Conservation (phyloP, 2,888 invertebrate genomes). For the Alloplasta piceator region DNA sequence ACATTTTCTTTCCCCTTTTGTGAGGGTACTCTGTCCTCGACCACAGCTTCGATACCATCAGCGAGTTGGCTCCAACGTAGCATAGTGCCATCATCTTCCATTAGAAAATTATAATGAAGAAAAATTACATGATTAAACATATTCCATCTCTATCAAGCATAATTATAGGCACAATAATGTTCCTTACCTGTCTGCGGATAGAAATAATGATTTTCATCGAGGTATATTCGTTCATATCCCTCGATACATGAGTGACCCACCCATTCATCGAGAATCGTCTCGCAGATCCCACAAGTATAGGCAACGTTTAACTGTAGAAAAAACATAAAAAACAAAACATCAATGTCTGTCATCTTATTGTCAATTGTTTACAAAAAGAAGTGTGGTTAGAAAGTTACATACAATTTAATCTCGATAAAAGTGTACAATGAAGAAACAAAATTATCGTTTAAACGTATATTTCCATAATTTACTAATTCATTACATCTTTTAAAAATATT, state of each 20-base stretch:
- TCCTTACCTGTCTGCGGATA: conserved; percentile 14
- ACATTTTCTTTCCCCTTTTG: conserved; percentile 5
- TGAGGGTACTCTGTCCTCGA: conserved; percentile 13
- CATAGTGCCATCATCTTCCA: conserved; percentile 22
- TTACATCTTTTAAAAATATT: conserved; percentile 9
- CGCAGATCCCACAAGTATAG: conserved; percentile 11
- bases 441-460: conserved; percentile 14
- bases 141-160: neutral
- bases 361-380: conserved; percentile 6
- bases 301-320: neutral
- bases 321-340: conserved; percentile 2
- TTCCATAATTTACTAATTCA: conserved; percentile 9
- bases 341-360: conserved; percentile 12
- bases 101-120: neutral
- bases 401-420: conserved; percentile 15
- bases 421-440: neutral
- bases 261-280: conserved; percentile 12
- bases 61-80: conserved; percentile 10
- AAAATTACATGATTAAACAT: conserved; percentile 14
- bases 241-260: neutral
- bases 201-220: conserved; percentile 18
- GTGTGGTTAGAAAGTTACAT: conserved; percentile 16
- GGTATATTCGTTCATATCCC: neutral
- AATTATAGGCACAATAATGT: conserved; percentile 21
- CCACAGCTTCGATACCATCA: conserved; percentile 14